phyloP scores from a whole-genome alignment of 2,113 vertebrate genomes.

The Percina caprodes region DNA sequence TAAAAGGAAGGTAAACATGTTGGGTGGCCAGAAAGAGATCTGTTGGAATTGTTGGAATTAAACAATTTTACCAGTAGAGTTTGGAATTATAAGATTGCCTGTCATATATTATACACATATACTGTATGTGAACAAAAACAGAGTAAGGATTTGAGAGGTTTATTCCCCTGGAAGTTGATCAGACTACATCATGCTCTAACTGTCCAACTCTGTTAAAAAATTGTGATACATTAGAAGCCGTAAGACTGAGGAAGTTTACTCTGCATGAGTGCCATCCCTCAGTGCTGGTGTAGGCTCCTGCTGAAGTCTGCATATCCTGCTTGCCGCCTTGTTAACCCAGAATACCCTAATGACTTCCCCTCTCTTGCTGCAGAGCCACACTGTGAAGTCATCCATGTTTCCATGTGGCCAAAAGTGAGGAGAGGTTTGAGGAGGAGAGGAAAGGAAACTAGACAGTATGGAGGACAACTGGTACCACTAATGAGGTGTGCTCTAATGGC shows the following conservation, averaged over 20 bases:
- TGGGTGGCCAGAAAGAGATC: not conserved
- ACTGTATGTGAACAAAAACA: constrained; percentile 24
- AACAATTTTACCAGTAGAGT: constrained; percentile 8
- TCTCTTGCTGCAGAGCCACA: constrained; percentile 69
- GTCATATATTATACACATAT: constrained; percentile 36
- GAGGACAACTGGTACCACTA: constrained; percentile 31
- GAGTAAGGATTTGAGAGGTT: constrained; percentile 39
- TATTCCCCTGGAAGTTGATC: constrained; percentile 52
- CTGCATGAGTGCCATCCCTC: constrained; percentile 77
- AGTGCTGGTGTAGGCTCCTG: constrained; percentile 66
- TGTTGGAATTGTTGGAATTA: not conserved
- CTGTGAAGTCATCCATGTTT: constrained; percentile 80
- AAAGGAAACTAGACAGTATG: constrained; percentile 34
- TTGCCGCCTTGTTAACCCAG: constrained; percentile 79
- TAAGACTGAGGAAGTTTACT: constrained; percentile 75
- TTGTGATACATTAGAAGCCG: constrained; percentile 54
- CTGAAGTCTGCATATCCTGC: constrained; percentile 79
- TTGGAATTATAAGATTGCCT: constrained; percentile 26
- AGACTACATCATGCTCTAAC: constrained; percentile 57
- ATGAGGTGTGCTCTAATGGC: constrained; percentile 52
- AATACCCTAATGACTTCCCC: constrained; percentile 80
- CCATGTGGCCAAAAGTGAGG: constrained; percentile 67
- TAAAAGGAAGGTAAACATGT: not conserved
- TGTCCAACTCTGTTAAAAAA: constrained; percentile 62
- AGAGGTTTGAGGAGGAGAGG: constrained; percentile 33